Percentiles rank a stretch among this genome's conserved stretches.
Conservation (phyloP, 2,113 vertebrate genomes). For the Aptenodytes patagonicus region DNA sequence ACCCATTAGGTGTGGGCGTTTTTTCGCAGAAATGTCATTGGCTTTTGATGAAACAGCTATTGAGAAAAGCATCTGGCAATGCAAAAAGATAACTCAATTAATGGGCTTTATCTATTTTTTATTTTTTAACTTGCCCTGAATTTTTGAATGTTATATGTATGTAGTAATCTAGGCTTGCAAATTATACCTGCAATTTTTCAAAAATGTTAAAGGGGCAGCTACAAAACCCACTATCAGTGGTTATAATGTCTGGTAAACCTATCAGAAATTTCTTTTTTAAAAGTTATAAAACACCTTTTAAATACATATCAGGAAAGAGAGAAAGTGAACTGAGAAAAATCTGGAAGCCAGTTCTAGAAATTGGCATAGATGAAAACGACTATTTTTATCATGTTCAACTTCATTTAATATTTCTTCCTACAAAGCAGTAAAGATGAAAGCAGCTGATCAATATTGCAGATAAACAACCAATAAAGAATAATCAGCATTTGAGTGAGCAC, state of each 20-base stretch:
- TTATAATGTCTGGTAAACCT: background rate
- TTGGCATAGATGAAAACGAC: accelerated
- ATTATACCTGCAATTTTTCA: background rate
- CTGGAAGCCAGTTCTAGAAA: background rate
- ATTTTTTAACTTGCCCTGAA: background rate
- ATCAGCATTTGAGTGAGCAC: background rate
- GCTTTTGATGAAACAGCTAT: background rate
- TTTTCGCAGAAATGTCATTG: background rate
- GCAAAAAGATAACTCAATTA: background rate
- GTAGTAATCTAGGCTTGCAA: background rate
- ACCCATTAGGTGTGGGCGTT: background rate
- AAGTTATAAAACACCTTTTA: background rate
- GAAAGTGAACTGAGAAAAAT: background rate
- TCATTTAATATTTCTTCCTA: background rate
- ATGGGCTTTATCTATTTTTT: background rate
- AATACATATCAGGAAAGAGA: background rate
- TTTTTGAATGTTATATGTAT: background rate
- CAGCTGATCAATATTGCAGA: background rate
- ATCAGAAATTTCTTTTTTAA: background rate
- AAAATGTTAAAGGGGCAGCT: background rate
- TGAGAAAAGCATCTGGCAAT: background rate
- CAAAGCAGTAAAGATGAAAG: background rate
- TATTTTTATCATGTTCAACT: background rate
- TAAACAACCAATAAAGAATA: background rate
- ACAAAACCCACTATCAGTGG: background rate